Evolutionary conservation across 2,797 vertebrate genomes (phyloP), one percentile per base, ranked within the genome.

Genomic region (Streptopelia turtur): DNA sequence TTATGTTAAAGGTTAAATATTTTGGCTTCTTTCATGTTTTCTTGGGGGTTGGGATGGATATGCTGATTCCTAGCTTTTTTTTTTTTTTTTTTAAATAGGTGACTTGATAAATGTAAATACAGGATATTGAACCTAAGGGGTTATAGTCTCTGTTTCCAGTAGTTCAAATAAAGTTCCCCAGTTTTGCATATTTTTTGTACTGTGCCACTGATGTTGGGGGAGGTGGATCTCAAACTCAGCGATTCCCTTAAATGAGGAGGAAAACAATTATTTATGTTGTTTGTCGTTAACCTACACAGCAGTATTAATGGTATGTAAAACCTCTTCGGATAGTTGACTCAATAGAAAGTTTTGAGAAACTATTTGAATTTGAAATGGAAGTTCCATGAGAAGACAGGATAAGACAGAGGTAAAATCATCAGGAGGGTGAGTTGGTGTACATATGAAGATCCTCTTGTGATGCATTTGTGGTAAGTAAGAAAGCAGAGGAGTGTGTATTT

Each of bases 261-360:
- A 92, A 97, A 92, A 55, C 82, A 80, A 60, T 85, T 84, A 84
- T 92, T 97, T 93, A 65, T 83, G 13, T 69, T 95, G 55, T 64
- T 68, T 83, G 79, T 91, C 75, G 87, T 92, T 94, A 95, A 90
- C 77, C 86, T 95, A 55, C 50, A 31, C 68, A 92, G 71, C 56
- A 83, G 63, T 63, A 64, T 64, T 89, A 85, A 83, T 70, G 57
- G 30, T 57, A 84, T 94, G 61, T 68, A 68, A 95, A 95, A 85
- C 56, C 56, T 92, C 33, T 47, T 68, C 27, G 39, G 30, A 11
- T 37, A 52, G 82, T 56, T 78, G 61, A 74, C 53, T 92, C 47
- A 47, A 52, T 39, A 87, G 84, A 87, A 93, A 77, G 45, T 85
- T 88, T 5, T 39, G 53, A 80, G 52, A 95, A 87, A 65, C 27